Evolutionary conservation across 2,113 vertebrate species (phyloP).

Genomic region (Pelecanus crispus): DNA sequence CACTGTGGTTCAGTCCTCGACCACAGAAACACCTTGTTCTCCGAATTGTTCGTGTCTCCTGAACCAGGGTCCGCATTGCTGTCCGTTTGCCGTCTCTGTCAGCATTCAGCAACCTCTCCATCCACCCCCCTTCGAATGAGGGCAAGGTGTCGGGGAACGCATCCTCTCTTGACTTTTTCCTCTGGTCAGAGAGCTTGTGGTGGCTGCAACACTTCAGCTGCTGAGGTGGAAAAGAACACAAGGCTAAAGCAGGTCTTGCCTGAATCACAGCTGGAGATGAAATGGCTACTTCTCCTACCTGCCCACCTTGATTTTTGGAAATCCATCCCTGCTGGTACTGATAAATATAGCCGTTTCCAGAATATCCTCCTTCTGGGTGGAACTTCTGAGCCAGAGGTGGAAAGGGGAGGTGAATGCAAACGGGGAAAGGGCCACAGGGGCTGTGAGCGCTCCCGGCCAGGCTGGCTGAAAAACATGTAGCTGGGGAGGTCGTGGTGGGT

Average conservation of each 20-base stretch:
- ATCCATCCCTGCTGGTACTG: neutral
- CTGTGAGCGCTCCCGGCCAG: neutral
- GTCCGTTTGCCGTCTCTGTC: neutral
- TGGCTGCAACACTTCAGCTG: neutral
- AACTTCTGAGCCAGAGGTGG: neutral
- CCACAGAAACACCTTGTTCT: neutral
- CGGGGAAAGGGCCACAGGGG: neutral
- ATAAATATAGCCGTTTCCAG: neutral
- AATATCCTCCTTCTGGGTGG: neutral
- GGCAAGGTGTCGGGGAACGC: neutral
- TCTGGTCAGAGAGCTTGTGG: neutral
- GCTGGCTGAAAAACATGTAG: too few species aligned
- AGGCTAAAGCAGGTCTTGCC: neutral
- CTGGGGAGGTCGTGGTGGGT: accelerated
- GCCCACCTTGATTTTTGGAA: neutral
- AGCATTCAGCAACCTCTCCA: neutral
- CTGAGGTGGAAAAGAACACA: neutral
- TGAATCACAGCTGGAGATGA: neutral
- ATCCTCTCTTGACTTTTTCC: neutral
- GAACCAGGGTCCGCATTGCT: neutral
- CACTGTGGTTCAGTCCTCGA: neutral
- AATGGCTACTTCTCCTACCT: neutral
- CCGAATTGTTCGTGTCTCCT: neutral
- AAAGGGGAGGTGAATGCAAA: neutral
- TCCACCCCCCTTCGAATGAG: neutral